phyloP scores from a whole-genome alignment of 2,888 invertebrate species.

The Eledone cirrhosa region DNA sequence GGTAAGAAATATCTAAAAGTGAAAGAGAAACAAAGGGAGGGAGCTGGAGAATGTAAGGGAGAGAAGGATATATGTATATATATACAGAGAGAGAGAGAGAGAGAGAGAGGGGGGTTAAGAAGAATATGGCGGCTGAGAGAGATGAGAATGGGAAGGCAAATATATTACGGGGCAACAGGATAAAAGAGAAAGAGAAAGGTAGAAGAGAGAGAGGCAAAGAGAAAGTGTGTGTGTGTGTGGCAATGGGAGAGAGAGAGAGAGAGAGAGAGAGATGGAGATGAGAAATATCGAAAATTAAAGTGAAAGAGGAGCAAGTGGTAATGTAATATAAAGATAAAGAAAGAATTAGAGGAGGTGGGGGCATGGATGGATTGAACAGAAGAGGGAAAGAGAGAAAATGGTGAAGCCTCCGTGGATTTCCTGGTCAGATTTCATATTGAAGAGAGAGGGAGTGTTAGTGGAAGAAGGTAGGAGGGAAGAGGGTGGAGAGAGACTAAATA shows the following conservation, averaged over 20 bases:
- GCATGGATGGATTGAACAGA: not conserved
- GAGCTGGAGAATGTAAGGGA: not conserved
- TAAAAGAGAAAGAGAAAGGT: not conserved
- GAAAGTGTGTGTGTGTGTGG: too few species aligned
- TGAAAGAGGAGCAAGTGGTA: not conserved
- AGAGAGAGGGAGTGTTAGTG: not conserved
- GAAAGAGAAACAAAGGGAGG: not conserved
- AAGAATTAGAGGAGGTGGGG: not conserved
- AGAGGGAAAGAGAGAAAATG: not conserved
- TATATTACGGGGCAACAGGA: too few species aligned
- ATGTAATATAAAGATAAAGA: not conserved
- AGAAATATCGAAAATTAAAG: not conserved
- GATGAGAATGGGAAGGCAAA: not conserved
- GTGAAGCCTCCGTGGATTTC: not conserved
- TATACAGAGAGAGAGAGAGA: conserved; percentile 1
- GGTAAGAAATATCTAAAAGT: not conserved
- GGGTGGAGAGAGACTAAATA: not conserved
- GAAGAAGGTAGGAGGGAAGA: not conserved
- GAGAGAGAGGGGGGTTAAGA: not conserved
- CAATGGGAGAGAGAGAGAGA: not conserved
- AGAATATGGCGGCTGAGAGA: not conserved
- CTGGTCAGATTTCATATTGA: not conserved
- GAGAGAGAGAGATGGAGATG: not conserved
- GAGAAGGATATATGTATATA: not conserved
- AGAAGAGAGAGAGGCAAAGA: not conserved